These are phyloP conservation scores for Thumatha senex DNA, from an alignment of 2,888 invertebrate species.

Conservation along the genomic window DNA sequence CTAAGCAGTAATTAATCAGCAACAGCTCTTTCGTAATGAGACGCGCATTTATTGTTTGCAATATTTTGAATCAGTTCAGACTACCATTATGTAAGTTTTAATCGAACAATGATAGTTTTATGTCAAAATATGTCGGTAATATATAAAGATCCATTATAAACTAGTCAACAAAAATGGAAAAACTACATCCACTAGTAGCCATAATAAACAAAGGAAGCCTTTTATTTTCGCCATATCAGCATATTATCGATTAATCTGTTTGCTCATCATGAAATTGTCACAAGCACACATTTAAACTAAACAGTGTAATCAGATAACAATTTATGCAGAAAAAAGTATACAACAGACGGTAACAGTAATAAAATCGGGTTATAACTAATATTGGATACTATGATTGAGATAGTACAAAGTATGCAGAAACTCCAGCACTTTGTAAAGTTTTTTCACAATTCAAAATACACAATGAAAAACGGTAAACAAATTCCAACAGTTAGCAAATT, in stretches of 20 bases:
- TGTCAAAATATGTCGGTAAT: neutral
- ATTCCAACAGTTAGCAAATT: neutral
- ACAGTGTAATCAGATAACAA: no score
- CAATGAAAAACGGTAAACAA: neutral
- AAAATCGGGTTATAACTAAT: neutral
- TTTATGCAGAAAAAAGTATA: no score
- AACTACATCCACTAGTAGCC: no score
- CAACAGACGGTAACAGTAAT: no score
- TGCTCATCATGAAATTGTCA: no score
- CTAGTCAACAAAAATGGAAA: no score
- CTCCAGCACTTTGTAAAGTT: neutral
- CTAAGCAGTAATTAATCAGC: conserved; percentile 48
- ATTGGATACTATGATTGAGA: no score
- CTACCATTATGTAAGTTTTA: conserved; percentile 1
- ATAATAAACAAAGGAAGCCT: no score
- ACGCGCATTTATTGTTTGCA: conserved; percentile 35
- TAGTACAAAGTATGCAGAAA: neutral
- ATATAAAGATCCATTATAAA: neutral
- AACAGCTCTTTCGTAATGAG: conserved; percentile 38
- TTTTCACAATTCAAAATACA: neutral
- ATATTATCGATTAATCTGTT: no score
- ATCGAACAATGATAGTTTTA: neutral
- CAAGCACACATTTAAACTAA: no score
- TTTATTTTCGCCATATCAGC: no score
- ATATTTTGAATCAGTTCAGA: conserved; percentile 3